Percentiles rank a stretch among this genome's conserved stretches.
phyloP scores from a whole-genome alignment of 2,113 vertebrate species.

The Dendrocopos noguchii region DNA sequence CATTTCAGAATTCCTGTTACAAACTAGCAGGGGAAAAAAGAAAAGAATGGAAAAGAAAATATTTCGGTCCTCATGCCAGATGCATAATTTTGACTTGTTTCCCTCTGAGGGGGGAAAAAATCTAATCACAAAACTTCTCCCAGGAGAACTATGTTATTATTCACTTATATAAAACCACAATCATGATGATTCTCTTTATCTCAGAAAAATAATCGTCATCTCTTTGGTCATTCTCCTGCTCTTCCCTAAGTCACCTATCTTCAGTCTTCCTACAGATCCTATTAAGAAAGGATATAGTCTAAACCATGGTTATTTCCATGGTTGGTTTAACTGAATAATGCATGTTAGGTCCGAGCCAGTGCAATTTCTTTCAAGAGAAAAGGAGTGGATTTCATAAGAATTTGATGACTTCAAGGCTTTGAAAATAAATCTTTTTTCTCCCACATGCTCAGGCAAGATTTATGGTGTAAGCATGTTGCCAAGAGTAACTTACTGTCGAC shows the following conservation, averaged over 20 bases:
- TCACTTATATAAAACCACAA: background rate
- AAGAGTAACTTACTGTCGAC: background rate
- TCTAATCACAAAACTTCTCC: background rate
- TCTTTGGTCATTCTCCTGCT: background rate
- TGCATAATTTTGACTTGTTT: background rate
- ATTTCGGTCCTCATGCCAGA: background rate
- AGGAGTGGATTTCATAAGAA: conserved; percentile 44
- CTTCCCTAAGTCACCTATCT: background rate
- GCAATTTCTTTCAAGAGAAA: conserved; percentile 26
- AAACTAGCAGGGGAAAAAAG: background rate
- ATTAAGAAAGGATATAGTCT: background rate
- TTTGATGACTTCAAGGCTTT: conserved; percentile 28
- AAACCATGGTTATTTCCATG: background rate
- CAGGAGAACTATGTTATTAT: background rate
- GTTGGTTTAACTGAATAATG: background rate
- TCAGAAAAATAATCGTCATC: background rate
- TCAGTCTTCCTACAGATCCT: background rate
- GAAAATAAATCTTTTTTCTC: conserved; percentile 32
- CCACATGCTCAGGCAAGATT: conserved; percentile 53
- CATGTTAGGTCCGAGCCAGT: background rate
- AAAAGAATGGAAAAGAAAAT: background rate
- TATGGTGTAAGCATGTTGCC: background rate
- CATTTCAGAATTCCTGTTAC: background rate
- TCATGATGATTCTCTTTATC: background rate
- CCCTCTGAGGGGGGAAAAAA: background rate